phyloP scores from a whole-genome alignment of 2,888 invertebrate genomes.

The Smittia aterrima region DNA sequence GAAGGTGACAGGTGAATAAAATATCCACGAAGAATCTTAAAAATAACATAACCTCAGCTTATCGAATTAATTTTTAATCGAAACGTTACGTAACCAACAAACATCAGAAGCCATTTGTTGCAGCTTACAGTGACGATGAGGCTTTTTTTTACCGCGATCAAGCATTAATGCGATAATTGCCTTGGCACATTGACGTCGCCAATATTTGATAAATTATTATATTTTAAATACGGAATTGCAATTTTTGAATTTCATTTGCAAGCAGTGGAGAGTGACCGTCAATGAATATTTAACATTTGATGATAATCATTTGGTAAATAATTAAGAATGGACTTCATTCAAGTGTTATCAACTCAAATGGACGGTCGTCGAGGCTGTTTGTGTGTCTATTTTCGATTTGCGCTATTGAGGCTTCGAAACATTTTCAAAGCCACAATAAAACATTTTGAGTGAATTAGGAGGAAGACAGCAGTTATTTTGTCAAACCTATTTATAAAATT shows the following conservation, averaged over 20 bases:
- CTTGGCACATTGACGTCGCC: background rate
- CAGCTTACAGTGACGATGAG: background rate
- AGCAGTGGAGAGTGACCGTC: background rate
- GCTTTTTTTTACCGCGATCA: background rate
- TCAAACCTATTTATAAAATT: constrained; percentile 16
- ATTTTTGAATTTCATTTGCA: background rate
- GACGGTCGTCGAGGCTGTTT: too few species aligned
- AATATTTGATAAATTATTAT: constrained; percentile 5
- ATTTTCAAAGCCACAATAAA: background rate
- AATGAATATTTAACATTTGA: background rate
- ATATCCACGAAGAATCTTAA: too few species aligned
- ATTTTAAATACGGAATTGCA: background rate
- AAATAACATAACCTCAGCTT: too few species aligned
- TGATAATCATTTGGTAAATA: background rate
- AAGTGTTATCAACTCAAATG: background rate
- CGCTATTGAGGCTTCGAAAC: background rate
- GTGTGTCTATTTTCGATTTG: too few species aligned
- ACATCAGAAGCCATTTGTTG: too few species aligned
- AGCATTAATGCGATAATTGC: background rate
- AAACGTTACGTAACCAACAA: too few species aligned
- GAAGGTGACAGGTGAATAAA: too few species aligned
- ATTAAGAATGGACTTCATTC: background rate
- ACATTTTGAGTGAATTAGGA: background rate
- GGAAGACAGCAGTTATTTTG: constrained; percentile 7
- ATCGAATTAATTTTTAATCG: too few species aligned